phyloP scores from a whole-genome alignment of 1,140 invertebrate species.

The Brachionus asplanchnoidis region DNA sequence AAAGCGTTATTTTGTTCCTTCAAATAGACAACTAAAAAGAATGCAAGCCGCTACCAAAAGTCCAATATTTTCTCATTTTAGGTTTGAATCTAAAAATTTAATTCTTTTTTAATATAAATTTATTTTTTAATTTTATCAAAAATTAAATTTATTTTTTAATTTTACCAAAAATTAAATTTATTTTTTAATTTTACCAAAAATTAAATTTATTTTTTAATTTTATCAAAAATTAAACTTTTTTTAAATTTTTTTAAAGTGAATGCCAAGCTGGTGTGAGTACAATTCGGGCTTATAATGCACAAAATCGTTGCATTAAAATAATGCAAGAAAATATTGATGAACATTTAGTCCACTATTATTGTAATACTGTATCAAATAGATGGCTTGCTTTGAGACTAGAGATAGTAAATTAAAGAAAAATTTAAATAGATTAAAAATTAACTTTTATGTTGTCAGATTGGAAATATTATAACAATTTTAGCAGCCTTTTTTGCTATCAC shows the following conservation, averaged over 20 bases:
- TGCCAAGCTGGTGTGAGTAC: constrained; percentile 61
- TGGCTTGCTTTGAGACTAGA: constrained; percentile 39
- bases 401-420: constrained; percentile 3
- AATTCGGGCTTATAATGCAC: constrained; percentile 61
- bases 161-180: too few species aligned
- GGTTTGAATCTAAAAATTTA: not conserved
- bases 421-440: not conserved
- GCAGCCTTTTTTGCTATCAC: constrained; percentile 36
- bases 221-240: too few species aligned
- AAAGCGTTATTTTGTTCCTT: constrained; percentile 68
- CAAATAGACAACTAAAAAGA: constrained; percentile 87
- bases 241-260: constrained; percentile 62
- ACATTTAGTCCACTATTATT: not conserved
- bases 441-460: not conserved
- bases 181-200: too few species aligned
- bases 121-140: too few species aligned
- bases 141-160: too few species aligned
- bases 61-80: constrained; percentile 95
- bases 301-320: constrained; percentile 57
- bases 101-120: too few species aligned
- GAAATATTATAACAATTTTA: constrained; percentile 31
- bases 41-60: constrained; percentile 89
- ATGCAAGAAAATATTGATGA: constrained; percentile 36
- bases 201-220: too few species aligned
- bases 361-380: constrained; percentile 36